Evolutionary conservation across 2,797 vertebrate species (phyloP), one percentile per base, ranked within the genome.

Genomic region (Saxicola maurus): DNA sequence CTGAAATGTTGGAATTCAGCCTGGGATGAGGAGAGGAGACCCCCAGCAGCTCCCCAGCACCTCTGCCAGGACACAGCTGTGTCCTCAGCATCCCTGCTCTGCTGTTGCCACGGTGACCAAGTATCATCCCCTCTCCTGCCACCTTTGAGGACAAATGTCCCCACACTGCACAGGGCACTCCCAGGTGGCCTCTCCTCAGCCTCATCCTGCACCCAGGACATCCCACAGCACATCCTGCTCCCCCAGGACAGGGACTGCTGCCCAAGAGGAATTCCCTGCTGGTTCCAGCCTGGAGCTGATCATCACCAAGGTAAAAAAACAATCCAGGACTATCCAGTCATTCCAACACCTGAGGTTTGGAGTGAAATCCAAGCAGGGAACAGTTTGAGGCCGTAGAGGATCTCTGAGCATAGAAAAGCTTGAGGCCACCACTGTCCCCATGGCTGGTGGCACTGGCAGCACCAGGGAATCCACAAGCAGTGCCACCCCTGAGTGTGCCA

Each of bases 71-170:
- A 20, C 57, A 20, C 78, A 30, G 57, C 56, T 23, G 17, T n/a
- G 49, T 48, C 49, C 45, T 15, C 73, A 69, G 74, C 75, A 76
- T 91, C 84, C 71, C 55, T 66, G 83, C 28, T 6, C 65, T 77
- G 53, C 7, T 0, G n/a, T 95, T 93, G 42, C 96, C 81, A 92
- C 53, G 78, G 92, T 40, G 82, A 96, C 83, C 1, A 1, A 93
- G 60, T 56, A 82, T 33, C 3, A 0, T 53, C 43, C 86, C 78
- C 73, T 88, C 59, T 62, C 45, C 24, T 3, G 21, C 76, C 61
- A 83, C 57, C 38, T 92, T 80, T 33, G 15, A 74, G 65, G 82
- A 74, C 73, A 73, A 76, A 72, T 5, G 37, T 87, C 45, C 48
- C 71, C 56, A 37, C 11, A 24, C 0, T 2, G 66, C 33, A 15